Conservation (phyloP, 2,113 vertebrate species). For the Craseonycteris thonglongyai region DNA sequence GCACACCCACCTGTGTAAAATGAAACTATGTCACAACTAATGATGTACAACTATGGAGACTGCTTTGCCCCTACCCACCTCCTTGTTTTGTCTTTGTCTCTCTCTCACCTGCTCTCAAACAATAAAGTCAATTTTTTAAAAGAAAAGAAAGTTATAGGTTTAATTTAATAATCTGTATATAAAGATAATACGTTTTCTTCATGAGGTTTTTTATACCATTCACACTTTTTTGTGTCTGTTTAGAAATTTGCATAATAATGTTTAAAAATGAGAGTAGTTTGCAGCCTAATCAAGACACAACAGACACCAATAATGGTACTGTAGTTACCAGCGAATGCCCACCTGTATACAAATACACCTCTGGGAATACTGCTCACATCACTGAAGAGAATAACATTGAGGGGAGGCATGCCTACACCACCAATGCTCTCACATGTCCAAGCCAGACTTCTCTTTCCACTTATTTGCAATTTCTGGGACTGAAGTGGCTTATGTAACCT, state of each 20-base stretch:
- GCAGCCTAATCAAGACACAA: neutral
- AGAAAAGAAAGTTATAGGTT: neutral
- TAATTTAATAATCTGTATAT: neutral
- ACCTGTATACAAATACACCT: accelerated
- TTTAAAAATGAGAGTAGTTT: neutral
- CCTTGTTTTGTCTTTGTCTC: too few relatives aligned
- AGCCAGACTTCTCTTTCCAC: neutral
- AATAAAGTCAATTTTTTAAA: too few relatives aligned
- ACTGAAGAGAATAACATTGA: neutral
- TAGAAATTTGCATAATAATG: neutral
- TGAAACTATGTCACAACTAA: too few relatives aligned
- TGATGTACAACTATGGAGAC: too few relatives aligned
- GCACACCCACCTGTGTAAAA: too few relatives aligned
- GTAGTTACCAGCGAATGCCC: neutral
- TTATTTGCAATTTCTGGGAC: neutral
- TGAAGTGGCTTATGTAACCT: neutral
- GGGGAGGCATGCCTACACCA: neutral
- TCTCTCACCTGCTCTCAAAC: too few relatives aligned
- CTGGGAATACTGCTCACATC: neutral
- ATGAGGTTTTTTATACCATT: neutral
- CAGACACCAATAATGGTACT: neutral
- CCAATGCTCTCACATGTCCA: neutral
- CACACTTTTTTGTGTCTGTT: neutral
- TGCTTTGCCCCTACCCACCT: too few relatives aligned
- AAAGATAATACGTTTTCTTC: neutral